Base-by-base conservation (phyloP, 2,797 vertebrate genomes). In the Leptodactylus fallax region DNA sequence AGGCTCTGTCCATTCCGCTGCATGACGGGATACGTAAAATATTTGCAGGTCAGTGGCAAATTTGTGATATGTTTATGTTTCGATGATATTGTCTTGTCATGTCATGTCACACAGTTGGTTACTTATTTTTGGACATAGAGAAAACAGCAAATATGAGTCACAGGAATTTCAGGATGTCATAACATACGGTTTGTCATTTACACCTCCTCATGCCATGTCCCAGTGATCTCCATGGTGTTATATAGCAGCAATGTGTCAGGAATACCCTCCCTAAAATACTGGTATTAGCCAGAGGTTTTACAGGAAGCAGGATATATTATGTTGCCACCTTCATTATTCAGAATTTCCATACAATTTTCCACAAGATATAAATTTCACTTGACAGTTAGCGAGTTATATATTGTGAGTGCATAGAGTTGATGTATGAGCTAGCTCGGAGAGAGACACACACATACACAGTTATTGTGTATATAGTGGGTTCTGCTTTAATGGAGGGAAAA, bases 131-230 rank as follows among this genome's bases (percentile, higher is more conserved):
- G 69, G 49, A n/a, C 14, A 11, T 17, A 71, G 23, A 56, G 53
- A 58, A 83, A 67, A 80, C 51, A 60, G 78, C 14, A 71, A 81
- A 71, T 61, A 81, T 87, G 85, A 87, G 79, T 87, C 85, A 87
- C 61, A 51, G 78, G n/a, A 47, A 72, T 81, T n/a, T 81, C 67
- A 56, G 85, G 79, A 87, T 87, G 55, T 81, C 65, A 71, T 71
- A 79, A 69, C 69, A 71, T 12, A 45, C 19, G 7, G 65, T 86
- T 77, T 86, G 65, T 86, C 65, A 69, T 60, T 16, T 81, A 71
- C 77, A 69, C 51, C 63, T 56, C 55, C 36, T 58, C 55, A 61
- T 85, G 21, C 8, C 61, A 67, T 65, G 80, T 84, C 36, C 49
- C 16, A 36, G 49, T 21, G 25, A 55, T 72, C 51, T n/a, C 19